These are phyloP conservation scores for Chrysopa pallens DNA, from an alignment of 1,140 invertebrate genomes.

Conservation along the genomic window DNA sequence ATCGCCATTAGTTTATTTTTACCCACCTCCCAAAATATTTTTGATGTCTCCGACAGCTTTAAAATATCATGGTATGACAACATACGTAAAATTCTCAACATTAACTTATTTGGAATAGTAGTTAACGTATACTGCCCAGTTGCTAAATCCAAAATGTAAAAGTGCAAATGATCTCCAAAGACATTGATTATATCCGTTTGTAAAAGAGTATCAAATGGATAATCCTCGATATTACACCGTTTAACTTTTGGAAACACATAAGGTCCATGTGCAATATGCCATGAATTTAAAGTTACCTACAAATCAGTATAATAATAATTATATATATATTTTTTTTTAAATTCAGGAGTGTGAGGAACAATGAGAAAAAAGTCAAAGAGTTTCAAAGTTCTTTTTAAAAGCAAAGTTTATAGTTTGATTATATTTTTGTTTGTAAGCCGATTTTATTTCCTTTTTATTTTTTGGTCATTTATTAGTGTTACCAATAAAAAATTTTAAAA, in stretches of 20 bases:
- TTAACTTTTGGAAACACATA: slow-evolving; percentile 17
- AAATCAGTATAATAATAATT: too few species aligned
- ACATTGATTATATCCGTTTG: slow-evolving; percentile 18
- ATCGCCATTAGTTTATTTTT: too few species aligned
- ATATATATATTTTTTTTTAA: too few species aligned
- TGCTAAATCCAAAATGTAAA: slow-evolving; percentile 8
- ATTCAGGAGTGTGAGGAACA: too few species aligned
- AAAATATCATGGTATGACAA: slow-evolving; percentile 17
- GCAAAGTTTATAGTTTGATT: too few species aligned
- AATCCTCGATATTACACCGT: slow-evolving; percentile 14
- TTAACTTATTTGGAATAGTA: slow-evolving; percentile 9
- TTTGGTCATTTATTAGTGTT: too few species aligned
- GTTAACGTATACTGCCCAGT: slow-evolving; percentile 7
- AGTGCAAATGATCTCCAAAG: slow-evolving; percentile 17
- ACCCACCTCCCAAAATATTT: slow-evolving; percentile 18
- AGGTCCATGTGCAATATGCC: slow-evolving; percentile 26
- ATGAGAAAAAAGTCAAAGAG: too few species aligned
- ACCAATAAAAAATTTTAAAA: too few species aligned
- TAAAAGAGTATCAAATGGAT: slow-evolving; percentile 15
- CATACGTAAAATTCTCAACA: slow-evolving; percentile 15
- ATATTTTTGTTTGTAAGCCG: too few species aligned
- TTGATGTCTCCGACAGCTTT: slow-evolving; percentile 17
- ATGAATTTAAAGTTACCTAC: slow-evolving; percentile 23
- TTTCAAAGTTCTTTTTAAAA: too few species aligned
- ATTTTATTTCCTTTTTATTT: too few species aligned